A percentile compares a stretch with the other conserved stretches of the same genome.
Evolutionary conservation across 2,888 invertebrate species (phyloP).

Genomic region (Drosophila greeni): DNA sequence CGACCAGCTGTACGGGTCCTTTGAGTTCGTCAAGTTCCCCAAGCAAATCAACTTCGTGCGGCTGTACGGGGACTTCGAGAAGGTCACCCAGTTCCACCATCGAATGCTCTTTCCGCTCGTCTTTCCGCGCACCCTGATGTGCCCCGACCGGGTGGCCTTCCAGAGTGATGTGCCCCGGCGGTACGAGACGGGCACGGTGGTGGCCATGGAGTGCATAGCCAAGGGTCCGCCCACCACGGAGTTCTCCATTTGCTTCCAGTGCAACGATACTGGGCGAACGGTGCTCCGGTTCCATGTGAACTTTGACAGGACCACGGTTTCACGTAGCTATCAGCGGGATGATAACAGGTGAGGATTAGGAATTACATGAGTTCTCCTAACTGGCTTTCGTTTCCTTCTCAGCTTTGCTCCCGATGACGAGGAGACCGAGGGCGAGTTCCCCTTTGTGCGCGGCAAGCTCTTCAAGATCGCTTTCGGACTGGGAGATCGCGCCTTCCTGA

Average conservation of each 20-base stretch:
- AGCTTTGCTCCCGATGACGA: constrained; percentile 76
- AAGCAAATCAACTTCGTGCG: constrained; percentile 77
- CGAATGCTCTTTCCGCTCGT: constrained; percentile 77
- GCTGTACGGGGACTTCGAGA: constrained; percentile 77
- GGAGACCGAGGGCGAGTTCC: constrained; percentile 78
- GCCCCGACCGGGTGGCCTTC: constrained; percentile 76
- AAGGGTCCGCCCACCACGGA: constrained; percentile 76
- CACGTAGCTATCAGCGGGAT: constrained; percentile 75
- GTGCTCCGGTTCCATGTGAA: constrained; percentile 76
- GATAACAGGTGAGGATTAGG: constrained; percentile 69
- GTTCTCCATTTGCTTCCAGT: constrained; percentile 78
- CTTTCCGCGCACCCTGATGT: constrained; percentile 75
- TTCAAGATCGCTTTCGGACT: constrained; percentile 78
- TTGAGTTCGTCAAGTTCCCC: constrained; percentile 77
- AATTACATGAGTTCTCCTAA: background rate
- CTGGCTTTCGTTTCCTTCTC: background rate
- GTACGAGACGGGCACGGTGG: constrained; percentile 78
- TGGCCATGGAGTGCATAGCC: constrained; percentile 77
- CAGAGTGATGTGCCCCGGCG: constrained; percentile 78
- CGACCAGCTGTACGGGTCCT: constrained; percentile 77
- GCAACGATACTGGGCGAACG: constrained; percentile 76
- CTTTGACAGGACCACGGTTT: constrained; percentile 75
- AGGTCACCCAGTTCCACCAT: constrained; percentile 78
- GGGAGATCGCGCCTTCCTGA: constrained; percentile 77
- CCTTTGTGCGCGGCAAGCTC: constrained; percentile 77